Evolutionary conservation across 2,113 vertebrate genomes (phyloP).

Genomic region (Myiozetetes cayanensis): DNA sequence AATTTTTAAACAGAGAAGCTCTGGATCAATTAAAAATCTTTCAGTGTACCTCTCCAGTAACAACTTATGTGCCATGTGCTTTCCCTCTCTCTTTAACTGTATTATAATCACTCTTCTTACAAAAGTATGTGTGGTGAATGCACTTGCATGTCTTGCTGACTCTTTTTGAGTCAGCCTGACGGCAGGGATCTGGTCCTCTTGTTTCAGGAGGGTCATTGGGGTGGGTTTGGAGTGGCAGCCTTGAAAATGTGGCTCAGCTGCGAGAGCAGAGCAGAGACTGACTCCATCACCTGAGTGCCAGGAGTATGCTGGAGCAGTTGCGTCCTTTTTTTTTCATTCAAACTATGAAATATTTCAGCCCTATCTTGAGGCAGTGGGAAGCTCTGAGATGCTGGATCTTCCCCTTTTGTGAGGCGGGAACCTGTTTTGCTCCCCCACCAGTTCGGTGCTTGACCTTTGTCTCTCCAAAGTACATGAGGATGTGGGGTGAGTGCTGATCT

Average conservation of each 20-base stretch:
- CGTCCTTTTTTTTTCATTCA: not conserved
- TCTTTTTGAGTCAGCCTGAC: not conserved
- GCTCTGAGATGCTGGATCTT: not conserved
- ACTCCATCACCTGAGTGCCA: not conserved
- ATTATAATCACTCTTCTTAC: not conserved
- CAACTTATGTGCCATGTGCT: not conserved
- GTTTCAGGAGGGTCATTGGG: not conserved
- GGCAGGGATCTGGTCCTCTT: not conserved
- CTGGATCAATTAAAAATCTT: not conserved
- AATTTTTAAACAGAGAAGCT: not conserved
- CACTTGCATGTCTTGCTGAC: accelerated
- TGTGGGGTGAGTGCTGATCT: not conserved
- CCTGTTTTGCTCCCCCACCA: accelerated
- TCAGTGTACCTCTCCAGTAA: not conserved
- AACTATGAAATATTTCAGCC: not conserved
- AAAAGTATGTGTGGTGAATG: not conserved
- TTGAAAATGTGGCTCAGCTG: not conserved
- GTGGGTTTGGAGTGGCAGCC: not conserved
- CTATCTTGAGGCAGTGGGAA: not conserved
- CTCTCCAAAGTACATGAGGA: not conserved
- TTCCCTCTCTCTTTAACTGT: not conserved
- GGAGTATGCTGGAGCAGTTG: not conserved
- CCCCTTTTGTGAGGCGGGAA: not conserved
- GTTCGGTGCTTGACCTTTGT: accelerated
- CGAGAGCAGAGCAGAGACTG: not conserved